These are phyloP conservation scores for Ormyrus nitidulus DNA, from an alignment of 2,888 invertebrate genomes.

Conservation along the genomic window DNA sequence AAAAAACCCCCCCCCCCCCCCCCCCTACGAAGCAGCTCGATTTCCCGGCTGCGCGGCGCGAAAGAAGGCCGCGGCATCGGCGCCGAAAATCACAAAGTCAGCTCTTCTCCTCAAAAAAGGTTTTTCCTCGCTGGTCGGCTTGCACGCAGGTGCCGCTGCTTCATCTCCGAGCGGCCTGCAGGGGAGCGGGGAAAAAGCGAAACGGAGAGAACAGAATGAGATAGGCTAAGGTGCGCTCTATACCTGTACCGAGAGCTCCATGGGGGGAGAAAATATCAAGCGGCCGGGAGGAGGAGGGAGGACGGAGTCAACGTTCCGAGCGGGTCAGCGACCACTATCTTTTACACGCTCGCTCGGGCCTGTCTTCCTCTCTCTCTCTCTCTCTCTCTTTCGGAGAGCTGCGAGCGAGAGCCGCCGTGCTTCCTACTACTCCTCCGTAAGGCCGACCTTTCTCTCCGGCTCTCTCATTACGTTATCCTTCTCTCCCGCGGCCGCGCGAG, in stretches of 20 bases:
- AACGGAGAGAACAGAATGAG: background rate
- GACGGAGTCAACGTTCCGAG: slow-evolving; percentile 74
- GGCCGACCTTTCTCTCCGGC: slow-evolving; percentile 40
- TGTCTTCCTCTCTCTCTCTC: slow-evolving; percentile 26
- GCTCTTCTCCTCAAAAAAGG: too few relatives aligned
- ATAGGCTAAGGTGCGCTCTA: too few relatives aligned
- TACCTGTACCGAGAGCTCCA: background rate
- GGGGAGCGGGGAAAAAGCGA: background rate
- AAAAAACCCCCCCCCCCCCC: too few relatives aligned
- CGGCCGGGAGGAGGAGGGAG: slow-evolving; percentile 1
- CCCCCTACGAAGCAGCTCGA: too few relatives aligned
- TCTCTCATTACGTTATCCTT: background rate
- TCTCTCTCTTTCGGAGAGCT: too few relatives aligned
- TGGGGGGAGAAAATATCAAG: slow-evolving; percentile 14
- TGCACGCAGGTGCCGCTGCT: too few relatives aligned
- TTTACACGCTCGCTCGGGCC: slow-evolving; percentile 64
- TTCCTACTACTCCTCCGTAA: slow-evolving; percentile 14
- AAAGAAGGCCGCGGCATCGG: too few relatives aligned
- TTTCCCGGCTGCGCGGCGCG: too few relatives aligned
- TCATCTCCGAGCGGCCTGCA: background rate
- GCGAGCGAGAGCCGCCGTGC: background rate
- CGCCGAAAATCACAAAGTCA: too few relatives aligned
- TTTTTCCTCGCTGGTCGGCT: too few relatives aligned
- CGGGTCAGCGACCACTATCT: slow-evolving; percentile 75
- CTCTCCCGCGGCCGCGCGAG: too few relatives aligned